These are phyloP conservation scores for Amblyjoppa fuscipennis DNA, from an alignment of 2,888 invertebrate genomes.

Conservation along the genomic window DNA sequence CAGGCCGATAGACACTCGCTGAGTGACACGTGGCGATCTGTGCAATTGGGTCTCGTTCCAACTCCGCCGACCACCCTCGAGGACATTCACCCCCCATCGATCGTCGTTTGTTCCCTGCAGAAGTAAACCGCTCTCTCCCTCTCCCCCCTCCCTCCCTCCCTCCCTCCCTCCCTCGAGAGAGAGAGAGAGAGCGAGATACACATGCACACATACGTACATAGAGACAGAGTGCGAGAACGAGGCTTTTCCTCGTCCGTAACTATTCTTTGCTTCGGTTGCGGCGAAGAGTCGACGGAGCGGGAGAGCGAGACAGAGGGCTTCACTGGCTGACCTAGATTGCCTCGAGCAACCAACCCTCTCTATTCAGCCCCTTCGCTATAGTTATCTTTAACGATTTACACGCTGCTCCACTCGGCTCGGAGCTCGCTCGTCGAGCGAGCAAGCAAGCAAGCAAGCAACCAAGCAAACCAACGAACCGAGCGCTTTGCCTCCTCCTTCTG, in stretches of 20 bases:
- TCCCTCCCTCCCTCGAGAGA: background rate
- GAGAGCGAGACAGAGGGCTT: slow-evolving; percentile 42
- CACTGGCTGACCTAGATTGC: slow-evolving; percentile 72
- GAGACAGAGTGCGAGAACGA: slow-evolving; percentile 9
- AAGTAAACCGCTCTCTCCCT: slow-evolving; percentile 8
- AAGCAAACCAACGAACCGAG: background rate
- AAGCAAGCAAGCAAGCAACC: slow-evolving; percentile 18
- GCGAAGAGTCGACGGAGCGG: slow-evolving; percentile 33
- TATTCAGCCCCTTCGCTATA: slow-evolving; percentile 67
- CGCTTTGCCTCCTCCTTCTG: slow-evolving; percentile 34
- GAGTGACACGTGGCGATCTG: slow-evolving; percentile 63
- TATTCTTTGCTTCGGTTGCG: slow-evolving; percentile 55
- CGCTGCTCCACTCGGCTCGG: slow-evolving; percentile 58
- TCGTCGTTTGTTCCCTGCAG: slow-evolving; percentile 56
- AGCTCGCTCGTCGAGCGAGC: slow-evolving; percentile 45
- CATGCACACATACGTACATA: background rate
- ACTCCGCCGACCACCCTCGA: slow-evolving; percentile 48
- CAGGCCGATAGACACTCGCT: slow-evolving; percentile 29
- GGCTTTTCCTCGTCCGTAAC: slow-evolving; percentile 31
- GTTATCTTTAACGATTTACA: slow-evolving; percentile 76
- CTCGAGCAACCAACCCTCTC: slow-evolving; percentile 70
- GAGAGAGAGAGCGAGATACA: background rate
- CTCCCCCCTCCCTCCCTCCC: background rate
- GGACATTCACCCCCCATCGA: slow-evolving; percentile 74
- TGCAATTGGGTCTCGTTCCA: slow-evolving; percentile 63